Evolutionary conservation across 1,140 invertebrate genomes (phyloP).

Genomic region (Drosophila kanapiae): DNA sequence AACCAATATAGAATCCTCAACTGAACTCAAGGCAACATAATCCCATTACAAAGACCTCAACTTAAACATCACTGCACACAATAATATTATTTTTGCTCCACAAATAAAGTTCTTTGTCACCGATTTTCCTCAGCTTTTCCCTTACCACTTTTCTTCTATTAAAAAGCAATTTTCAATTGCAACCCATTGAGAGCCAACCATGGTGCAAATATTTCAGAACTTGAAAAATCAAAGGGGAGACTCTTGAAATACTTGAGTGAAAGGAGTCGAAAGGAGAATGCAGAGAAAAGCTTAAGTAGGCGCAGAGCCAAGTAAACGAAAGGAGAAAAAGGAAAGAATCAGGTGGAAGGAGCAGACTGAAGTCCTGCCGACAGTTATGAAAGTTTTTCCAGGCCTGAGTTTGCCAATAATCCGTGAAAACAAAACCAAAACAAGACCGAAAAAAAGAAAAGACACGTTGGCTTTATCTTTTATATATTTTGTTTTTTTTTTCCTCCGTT

Average conservation of each 20-base stretch:
- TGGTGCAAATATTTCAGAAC: conserved; percentile 54
- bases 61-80: too few relatives aligned
- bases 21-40: neutral
- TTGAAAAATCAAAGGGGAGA: conserved; percentile 40
- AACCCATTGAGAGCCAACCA: conserved; percentile 20
- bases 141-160: conserved; percentile 10
- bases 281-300: conserved; percentile 64
- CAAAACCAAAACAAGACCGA: conserved; percentile 65
- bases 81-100: conserved; percentile 54
- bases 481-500: conserved; percentile 22
- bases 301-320: conserved; percentile 37
- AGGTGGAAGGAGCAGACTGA: conserved; percentile 25
- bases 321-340: conserved; percentile 7
- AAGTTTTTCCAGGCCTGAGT: conserved; percentile 64
- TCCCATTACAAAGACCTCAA: conserved; percentile 19
- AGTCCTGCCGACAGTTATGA: conserved; percentile 68
- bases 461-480: conserved; percentile 2
- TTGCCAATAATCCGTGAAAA: conserved; percentile 76
- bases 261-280: conserved; percentile 39
- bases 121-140: neutral
- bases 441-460: conserved; percentile 27
- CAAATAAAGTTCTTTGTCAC: neutral
- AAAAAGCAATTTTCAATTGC: conserved; percentile 61
- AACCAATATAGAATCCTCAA: too few relatives aligned
- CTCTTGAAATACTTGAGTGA: conserved; percentile 63